Conservation (phyloP, 1,140 invertebrate genomes). For the Octopus sinensis region DNA sequence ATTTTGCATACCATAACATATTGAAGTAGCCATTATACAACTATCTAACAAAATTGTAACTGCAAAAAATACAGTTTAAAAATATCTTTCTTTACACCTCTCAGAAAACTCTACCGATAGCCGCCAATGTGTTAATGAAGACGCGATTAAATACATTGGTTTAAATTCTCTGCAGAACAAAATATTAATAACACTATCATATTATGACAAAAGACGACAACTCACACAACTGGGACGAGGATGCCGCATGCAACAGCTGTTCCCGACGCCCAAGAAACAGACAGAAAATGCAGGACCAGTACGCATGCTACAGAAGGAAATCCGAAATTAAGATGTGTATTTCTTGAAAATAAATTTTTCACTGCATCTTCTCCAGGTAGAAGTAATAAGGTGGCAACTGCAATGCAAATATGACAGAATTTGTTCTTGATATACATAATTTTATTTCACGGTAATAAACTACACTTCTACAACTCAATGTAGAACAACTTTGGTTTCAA, state of each 20-base stretch:
- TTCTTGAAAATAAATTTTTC: conserved; percentile 56
- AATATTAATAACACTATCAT: neutral
- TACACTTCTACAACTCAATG: too few relatives aligned
- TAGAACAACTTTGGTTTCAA: too few relatives aligned
- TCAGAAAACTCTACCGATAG: too few relatives aligned
- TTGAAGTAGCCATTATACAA: too few relatives aligned
- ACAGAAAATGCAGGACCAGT: conserved; percentile 52
- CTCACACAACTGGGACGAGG: conserved; percentile 58
- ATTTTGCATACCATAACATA: too few relatives aligned
- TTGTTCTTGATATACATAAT: too few relatives aligned
- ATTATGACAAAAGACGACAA: conserved; percentile 5
- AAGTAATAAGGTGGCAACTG: conserved; percentile 58
- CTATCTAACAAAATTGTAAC: too few relatives aligned
- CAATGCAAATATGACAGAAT: conserved; percentile 5
- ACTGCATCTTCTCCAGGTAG: conserved; percentile 57
- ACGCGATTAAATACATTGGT: neutral
- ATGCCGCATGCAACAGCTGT: conserved; percentile 57
- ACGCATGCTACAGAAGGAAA: conserved; percentile 48
- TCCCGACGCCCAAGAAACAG: conserved; percentile 55
- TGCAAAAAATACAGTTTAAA: too few relatives aligned
- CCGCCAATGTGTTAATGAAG: too few relatives aligned
- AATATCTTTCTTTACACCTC: too few relatives aligned
- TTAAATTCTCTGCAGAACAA: neutral
- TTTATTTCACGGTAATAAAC: too few relatives aligned
- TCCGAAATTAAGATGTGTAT: conserved; percentile 56